Evolutionary conservation across 1,140 invertebrate species (phyloP), one percentile per base, ranked within the genome.

Genomic region (Drosophila guanche): DNA sequence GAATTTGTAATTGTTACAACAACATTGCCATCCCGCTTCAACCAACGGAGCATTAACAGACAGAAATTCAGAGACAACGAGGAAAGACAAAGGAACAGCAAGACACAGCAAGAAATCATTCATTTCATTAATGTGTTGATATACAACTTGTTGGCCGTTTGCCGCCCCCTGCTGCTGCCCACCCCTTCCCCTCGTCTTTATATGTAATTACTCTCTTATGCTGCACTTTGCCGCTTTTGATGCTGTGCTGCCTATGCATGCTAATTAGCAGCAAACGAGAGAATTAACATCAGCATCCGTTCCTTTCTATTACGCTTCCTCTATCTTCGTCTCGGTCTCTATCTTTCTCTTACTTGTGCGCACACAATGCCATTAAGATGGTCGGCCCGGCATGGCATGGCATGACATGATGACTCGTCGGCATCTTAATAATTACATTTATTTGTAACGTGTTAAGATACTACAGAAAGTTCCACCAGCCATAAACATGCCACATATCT

Each of bases 91-190:
- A 45, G 10, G 27, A n/a, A 55, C 20, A 57, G 40, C 46, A 51
- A n/a, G 60, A 56, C 67, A 40, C 61, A 76, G 51, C 51, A 56
- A 76, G 62, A 66, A 76, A 76, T 77, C 73, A 77, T 77, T 74
- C 79, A 78, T 66, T 77, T 74, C 79, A 78, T 66, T 77, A 83
- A 83, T 83, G 79, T 83, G 79, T 83, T 83, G 79, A 83, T 83
- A 83, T 72, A 83, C 79, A 83, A 83, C 77, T 83, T 72, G 74
- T 61, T 75, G 47, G 57, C 59, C 52, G 40, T 57, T 62, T 25
- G 22, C 20, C 14, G 45, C 37, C 51, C 47, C 46, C 25, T 27
- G 25, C 5, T 27, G 0, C 25, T 37, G 10, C 33, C 10, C 29
- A 10, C 6, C n/a, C 22, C 2, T 23, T 14, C 2, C 16, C 43